Evolutionary conservation across 1,140 invertebrate genomes (phyloP).

Genomic region (Zelostemma sp.): DNA sequence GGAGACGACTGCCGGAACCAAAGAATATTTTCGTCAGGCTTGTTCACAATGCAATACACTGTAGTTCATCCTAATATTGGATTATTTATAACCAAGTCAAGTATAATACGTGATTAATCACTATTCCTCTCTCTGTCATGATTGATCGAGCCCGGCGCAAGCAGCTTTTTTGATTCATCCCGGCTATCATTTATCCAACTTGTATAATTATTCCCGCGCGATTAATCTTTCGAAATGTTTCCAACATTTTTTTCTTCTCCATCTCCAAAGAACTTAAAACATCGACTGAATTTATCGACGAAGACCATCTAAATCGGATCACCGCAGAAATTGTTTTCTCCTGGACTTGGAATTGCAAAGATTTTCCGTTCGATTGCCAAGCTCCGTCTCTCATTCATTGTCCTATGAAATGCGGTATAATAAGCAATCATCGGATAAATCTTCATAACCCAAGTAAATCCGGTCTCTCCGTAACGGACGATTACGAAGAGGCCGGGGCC

Average conservation of each 20-base stretch:
- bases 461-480: no score
- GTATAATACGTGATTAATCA: slow-evolving; percentile 30
- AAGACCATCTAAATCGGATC: neutral
- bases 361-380: neutral
- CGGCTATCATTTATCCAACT: slow-evolving; percentile 22
- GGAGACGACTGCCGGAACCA: slow-evolving; percentile 2
- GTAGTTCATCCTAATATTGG: neutral
- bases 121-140: slow-evolving; percentile 15
- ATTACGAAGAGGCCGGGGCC: neutral
- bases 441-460: slow-evolving; percentile 1
- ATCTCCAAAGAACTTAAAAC: neutral
- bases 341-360: neutral
- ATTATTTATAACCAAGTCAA: slow-evolving; percentile 9
- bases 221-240: slow-evolving; percentile 11
- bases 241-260: neutral
- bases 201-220: slow-evolving; percentile 28
- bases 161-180: slow-evolving; percentile 15
- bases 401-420: neutral
- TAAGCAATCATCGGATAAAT: slow-evolving; percentile 4
- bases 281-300: neutral
- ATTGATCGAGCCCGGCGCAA: slow-evolving; percentile 17
- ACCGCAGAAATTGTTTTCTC: neutral
- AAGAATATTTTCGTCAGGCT: neutral
- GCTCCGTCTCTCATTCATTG: neutral
- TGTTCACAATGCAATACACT: neutral